These are phyloP conservation scores for Muscina levida DNA, from an alignment of 2,888 invertebrate genomes.

Conservation along the genomic window DNA sequence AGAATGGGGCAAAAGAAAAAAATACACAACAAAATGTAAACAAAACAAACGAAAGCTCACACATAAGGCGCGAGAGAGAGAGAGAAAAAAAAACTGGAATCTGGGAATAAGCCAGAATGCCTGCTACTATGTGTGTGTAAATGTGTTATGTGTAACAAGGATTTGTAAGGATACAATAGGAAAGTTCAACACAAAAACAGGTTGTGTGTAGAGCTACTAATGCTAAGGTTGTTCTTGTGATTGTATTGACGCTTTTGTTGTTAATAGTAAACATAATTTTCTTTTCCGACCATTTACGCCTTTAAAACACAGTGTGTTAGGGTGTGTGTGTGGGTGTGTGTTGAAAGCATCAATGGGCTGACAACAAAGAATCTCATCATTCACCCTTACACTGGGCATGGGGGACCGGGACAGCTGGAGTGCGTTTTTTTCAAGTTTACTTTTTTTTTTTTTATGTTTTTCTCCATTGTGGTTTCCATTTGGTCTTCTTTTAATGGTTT, in stretches of 20 bases:
- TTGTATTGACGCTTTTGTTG: slow-evolving; percentile 35
- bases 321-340: too few relatives aligned
- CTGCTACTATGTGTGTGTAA: slow-evolving; percentile 20
- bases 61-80: too few relatives aligned
- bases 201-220: too few relatives aligned
- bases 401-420: slow-evolving; percentile 7
- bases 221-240: too few relatives aligned
- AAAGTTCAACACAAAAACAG: too few relatives aligned
- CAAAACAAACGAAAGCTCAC: background rate
- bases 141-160: background rate
- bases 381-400: too few relatives aligned
- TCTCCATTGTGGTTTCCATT: background rate
- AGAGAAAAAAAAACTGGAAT: slow-evolving; percentile 36
- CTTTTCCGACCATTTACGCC: slow-evolving; percentile 62
- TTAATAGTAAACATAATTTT: slow-evolving; percentile 59
- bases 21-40: background rate
- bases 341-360: too few relatives aligned
- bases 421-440: slow-evolving; percentile 19
- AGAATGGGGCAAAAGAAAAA: too few relatives aligned
- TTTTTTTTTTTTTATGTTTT: slow-evolving; percentile 12
- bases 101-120: slow-evolving; percentile 27
- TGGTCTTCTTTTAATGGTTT: slow-evolving; percentile 27
- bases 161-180: slow-evolving; percentile 43
- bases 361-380: too few relatives aligned
- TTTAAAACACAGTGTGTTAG: background rate